Evolutionary conservation across 2,113 vertebrate species (phyloP).

Genomic region (Psophia crepitans): DNA sequence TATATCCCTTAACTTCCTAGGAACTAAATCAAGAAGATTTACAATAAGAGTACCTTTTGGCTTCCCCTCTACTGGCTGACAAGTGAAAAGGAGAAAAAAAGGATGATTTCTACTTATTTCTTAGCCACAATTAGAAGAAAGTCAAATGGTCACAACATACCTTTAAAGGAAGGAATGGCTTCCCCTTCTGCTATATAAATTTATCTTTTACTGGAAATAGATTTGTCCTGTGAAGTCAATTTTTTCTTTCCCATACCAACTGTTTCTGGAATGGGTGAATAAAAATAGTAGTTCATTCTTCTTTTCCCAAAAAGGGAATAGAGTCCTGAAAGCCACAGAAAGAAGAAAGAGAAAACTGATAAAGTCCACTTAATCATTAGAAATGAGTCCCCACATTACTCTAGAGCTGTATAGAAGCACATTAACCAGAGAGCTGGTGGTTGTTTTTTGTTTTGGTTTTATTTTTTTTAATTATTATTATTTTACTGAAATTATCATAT

Average conservation of each 20-base stretch:
- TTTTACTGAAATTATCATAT: background rate
- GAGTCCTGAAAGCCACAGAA: background rate
- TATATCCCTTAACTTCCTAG: background rate
- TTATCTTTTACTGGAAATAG: background rate
- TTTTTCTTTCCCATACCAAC: background rate
- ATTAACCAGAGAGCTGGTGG: rapidly evolving
- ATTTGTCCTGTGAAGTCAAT: background rate
- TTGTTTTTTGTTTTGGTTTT: background rate
- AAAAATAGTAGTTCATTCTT: background rate
- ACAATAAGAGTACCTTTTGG: background rate
- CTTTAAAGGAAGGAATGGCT: background rate
- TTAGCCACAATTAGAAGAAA: background rate
- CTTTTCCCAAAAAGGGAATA: background rate
- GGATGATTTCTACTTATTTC: background rate
- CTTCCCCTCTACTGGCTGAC: background rate
- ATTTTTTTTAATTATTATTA: background rate
- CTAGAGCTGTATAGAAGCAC: background rate
- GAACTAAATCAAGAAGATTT: background rate
- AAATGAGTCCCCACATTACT: background rate
- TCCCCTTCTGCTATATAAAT: background rate
- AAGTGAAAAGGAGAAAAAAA: background rate
- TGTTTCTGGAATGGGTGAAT: background rate
- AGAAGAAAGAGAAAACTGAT: background rate
- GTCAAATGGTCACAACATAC: background rate
- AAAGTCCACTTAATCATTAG: background rate